Evolutionary conservation across 2,888 invertebrate genomes (phyloP), one percentile per base, ranked within the genome.

Genomic region (Caenorhabditis doughertyi): DNA sequence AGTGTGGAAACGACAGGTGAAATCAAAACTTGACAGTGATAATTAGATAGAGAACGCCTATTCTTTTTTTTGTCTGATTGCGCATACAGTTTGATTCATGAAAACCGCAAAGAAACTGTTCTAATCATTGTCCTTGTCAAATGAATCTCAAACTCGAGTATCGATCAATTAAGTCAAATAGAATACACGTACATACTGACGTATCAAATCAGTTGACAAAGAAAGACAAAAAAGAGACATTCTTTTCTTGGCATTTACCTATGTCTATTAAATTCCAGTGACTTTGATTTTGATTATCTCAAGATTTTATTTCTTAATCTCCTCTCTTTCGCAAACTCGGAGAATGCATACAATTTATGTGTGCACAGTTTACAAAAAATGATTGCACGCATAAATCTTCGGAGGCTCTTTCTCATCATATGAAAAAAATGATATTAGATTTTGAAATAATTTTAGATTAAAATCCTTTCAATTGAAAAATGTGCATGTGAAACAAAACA

Each of bases 191-290:
- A 64, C 70, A 39, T 39, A 39, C 39, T 16, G 76, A 68, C 79
- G 42, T 71, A 79, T 79, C 79, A 71, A 79, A 79, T 79, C 79
- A 79, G 58, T 64, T 76, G 76, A 68, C 53, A 74, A 49, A 42
- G 47, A 32, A 74, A 49, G 53, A 53, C 35, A 39, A 65, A 74
- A n/a, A 47, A 51, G 60, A 51, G 60, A 72, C 72, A 72, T 27
- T 72, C 35, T 39, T 56, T 56, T 13, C 47, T 32, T 60, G 60
- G 49, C 60, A 71, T 25, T 39, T 71, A 42, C 42, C 35, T 11
- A 56, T 49, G 29, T 23, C 13, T 44, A n/a, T 47, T 29, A 44
- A 44, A 25, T 68, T 32, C 25, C 55, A 39, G 18, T 32, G 32
- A 25, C 23, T 35, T 11, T n/a, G 9, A 13, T 60, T 27, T 13